Conservation (phyloP, 2,888 invertebrate genomes). For the Drosophila sordidula region DNA sequence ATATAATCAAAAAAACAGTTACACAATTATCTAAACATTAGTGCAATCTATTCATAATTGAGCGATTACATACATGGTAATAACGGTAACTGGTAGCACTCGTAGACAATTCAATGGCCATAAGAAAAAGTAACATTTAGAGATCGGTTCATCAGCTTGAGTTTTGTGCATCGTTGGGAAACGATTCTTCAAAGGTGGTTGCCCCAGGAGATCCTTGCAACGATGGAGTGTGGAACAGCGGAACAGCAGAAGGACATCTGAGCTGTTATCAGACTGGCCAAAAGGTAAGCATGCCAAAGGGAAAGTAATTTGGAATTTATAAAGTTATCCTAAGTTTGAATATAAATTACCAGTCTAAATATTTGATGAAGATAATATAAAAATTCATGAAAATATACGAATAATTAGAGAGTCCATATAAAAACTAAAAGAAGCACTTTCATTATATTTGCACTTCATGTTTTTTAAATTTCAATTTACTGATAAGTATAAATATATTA, state of each 20-base stretch:
- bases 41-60: constrained; percentile 43
- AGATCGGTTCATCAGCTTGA: constrained; percentile 22
- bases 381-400: too few relatives aligned
- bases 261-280: constrained; percentile 23
- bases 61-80: constrained; percentile 10
- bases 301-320: neutral
- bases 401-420: too few relatives aligned
- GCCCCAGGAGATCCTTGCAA: neutral
- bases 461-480: too few relatives aligned
- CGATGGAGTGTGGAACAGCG: constrained; percentile 11
- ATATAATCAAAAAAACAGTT: constrained; percentile 34
- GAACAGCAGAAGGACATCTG: constrained; percentile 30
- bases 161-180: constrained; percentile 25
- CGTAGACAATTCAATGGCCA: constrained; percentile 41
- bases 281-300: constrained; percentile 25
- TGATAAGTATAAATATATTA: too few relatives aligned
- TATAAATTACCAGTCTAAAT: too few relatives aligned
- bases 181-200: constrained; percentile 1
- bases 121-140: neutral
- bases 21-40: constrained; percentile 39
- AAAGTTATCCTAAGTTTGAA: neutral
- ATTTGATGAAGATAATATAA: too few relatives aligned
- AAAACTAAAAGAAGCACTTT: too few relatives aligned
- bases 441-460: too few relatives aligned
- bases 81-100: constrained; percentile 52